phyloP scores from a whole-genome alignment of 2,113 vertebrate genomes.

The Cyrtonyx montezumae region DNA sequence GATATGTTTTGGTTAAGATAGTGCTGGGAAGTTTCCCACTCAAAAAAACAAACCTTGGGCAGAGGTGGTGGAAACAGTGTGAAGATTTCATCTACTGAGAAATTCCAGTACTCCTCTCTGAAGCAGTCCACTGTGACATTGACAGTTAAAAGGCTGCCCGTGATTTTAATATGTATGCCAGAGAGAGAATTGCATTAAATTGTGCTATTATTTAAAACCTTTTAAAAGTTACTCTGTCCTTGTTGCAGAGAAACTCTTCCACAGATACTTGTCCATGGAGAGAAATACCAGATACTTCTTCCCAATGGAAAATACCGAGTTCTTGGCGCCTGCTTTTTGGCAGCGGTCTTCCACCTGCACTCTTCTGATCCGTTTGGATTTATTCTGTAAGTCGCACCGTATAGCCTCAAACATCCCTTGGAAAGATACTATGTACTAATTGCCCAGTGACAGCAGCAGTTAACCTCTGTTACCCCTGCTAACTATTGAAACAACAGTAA shows the following conservation, averaged over 20 bases:
- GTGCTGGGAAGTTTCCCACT: neutral
- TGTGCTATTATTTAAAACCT: neutral
- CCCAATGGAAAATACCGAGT: conserved; percentile 88
- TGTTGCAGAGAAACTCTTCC: conserved; percentile 59
- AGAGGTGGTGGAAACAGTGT: neutral
- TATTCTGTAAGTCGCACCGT: neutral
- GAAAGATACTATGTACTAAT: neutral
- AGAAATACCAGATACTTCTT: conserved; percentile 81
- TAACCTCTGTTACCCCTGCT: neutral
- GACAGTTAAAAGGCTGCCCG: neutral
- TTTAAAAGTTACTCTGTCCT: neutral
- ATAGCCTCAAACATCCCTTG: neutral
- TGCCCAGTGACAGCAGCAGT: neutral
- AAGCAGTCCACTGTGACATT: neutral
- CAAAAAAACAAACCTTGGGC: neutral
- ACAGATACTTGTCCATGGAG: conserved; percentile 71
- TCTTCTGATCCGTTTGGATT: conserved; percentile 81
- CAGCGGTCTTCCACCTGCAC: conserved; percentile 88
- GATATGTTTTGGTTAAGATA: neutral
- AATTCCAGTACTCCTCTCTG: neutral
- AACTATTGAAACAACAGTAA: neutral
- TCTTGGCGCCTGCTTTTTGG: conserved; percentile 96
- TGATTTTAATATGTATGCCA: neutral
- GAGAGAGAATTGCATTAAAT: neutral
- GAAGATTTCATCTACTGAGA: neutral